Evolutionary conservation across 2,888 invertebrate genomes (phyloP), one percentile per base, ranked within the genome.

Genomic region (Coelinius sp.): DNA sequence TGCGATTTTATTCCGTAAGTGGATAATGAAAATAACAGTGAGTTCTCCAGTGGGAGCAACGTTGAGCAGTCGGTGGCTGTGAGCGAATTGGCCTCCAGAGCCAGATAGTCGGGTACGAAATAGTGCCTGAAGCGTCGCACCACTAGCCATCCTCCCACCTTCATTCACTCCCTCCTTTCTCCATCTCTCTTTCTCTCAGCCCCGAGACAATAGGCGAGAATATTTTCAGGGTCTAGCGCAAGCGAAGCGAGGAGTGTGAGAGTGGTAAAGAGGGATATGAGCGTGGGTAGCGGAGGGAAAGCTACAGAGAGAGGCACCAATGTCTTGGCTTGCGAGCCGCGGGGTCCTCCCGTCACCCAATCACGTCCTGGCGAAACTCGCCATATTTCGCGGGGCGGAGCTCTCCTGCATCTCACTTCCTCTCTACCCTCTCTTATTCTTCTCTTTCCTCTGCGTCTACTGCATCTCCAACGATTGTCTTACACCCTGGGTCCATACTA

Each of bases 351-450:
- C 86, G 86, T 86, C 86, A 86, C 81, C 86, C 86, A 86, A 86
- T 86, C 86, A 84, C 84, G 85, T 84, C 81, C 85, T 85, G 81
- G 83, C 83, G 81, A 83, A 81, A 83, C 83, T 85, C 85, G 85
- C 85, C 86, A 86, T 86, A 86, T 86, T 85, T 85, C 83, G 85
- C 84, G 86, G 85, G 86, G 86, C 85, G 86, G 86, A 85, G 85
- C 82, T 78, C 82, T 84, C 73, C 66, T 76, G 73, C 71, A 74
- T 72, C 68, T 75, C 41, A 22, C n/a, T 46, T 52, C 46, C 62
- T 27, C 59, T 70, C 27, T 68, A 44, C 35, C 49, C 67, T 52
- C 62, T 70, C 53, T 73, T 59, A 68, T 71, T 71, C 52, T 68
- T 64, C 65, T 70, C 71, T 59, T 71, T 35, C 53, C 70, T 70